phyloP scores from a whole-genome alignment of 2,888 invertebrate genomes.

The Therioaphis trifolii region DNA sequence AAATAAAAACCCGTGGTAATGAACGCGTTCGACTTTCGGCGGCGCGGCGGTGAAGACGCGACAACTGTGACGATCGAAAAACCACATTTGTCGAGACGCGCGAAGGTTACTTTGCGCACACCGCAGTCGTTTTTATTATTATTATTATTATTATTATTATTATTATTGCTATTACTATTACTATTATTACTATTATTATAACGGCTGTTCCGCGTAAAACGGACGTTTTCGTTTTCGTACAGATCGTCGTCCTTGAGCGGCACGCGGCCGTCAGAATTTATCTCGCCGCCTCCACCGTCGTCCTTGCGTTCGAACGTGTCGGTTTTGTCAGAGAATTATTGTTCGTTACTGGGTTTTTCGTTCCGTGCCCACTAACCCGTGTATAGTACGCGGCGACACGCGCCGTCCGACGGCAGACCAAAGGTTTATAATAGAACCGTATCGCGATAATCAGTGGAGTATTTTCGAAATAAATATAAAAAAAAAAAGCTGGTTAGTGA shows the following conservation, averaged over 20 bases:
- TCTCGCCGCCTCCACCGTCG: too few relatives aligned
- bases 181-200: too few relatives aligned
- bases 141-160: too few relatives aligned
- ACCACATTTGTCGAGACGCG: background rate
- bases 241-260: background rate
- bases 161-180: too few relatives aligned
- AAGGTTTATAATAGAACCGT: background rate
- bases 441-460: too few relatives aligned
- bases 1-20: too few relatives aligned
- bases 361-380: background rate
- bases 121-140: background rate
- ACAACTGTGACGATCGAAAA: background rate
- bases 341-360: background rate
- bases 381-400: background rate
- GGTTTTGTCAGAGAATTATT: too few relatives aligned
- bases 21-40: too few relatives aligned
- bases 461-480: too few relatives aligned
- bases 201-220: background rate
- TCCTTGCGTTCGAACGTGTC: background rate
- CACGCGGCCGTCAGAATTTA: background rate
- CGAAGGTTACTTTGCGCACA: background rate
- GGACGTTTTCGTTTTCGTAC: constrained; percentile 1
- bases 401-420: background rate
- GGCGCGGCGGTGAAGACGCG: background rate
- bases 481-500: too few relatives aligned